These are phyloP conservation scores for Poeciliopsis turrubarensis DNA, from an alignment of 2,113 vertebrate genomes.

Conservation along the genomic window DNA sequence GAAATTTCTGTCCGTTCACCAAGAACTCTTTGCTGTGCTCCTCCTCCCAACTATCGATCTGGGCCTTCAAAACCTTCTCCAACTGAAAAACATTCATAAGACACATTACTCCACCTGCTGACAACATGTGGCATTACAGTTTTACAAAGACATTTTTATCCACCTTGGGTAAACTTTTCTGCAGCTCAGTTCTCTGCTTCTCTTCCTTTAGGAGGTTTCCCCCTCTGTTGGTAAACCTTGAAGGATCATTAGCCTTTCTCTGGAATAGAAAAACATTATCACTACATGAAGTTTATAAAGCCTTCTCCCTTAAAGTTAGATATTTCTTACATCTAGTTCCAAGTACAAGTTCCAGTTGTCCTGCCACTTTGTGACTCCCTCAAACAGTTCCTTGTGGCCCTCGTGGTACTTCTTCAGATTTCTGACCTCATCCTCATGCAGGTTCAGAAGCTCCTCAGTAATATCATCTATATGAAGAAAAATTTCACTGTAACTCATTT, in stretches of 20 bases:
- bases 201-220: slow-evolving; percentile 95
- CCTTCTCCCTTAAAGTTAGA: no score
- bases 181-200: slow-evolving; percentile 90
- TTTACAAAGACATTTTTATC: no score
- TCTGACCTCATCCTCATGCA: slow-evolving; percentile 84
- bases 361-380: slow-evolving; percentile 89
- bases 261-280: slow-evolving; percentile 28
- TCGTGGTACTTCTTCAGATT: slow-evolving; percentile 82
- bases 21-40: slow-evolving; percentile 79
- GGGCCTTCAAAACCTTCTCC: slow-evolving; percentile 87
- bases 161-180: slow-evolving; percentile 91
- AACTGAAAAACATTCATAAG: slow-evolving; percentile 75
- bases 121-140: not conserved
- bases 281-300: not conserved
- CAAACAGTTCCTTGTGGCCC: slow-evolving; percentile 86
- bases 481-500: not conserved
- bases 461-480: slow-evolving; percentile 79
- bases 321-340: slow-evolving; percentile 87
- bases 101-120: not conserved
- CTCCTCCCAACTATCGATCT: slow-evolving; percentile 86
- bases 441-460: slow-evolving; percentile 84
- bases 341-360: slow-evolving; percentile 89
- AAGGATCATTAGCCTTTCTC: slow-evolving; percentile 87
- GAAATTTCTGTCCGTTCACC: slow-evolving; percentile 87
- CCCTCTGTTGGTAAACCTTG: slow-evolving; percentile 90